Conservation (phyloP, 2,113 vertebrate genomes). For the Zosterops lateralis region DNA sequence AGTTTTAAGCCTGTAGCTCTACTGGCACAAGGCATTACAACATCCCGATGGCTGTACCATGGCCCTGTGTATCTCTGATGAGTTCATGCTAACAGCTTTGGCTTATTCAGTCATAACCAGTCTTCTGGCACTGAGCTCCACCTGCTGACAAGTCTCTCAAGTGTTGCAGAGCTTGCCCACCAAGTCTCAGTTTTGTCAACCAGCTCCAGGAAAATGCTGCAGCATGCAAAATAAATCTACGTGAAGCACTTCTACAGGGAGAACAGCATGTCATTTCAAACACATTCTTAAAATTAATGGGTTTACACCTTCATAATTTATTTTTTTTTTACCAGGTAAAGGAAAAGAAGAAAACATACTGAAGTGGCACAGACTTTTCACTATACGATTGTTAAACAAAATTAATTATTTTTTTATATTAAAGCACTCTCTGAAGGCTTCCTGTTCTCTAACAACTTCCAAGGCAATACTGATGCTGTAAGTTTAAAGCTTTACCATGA, state of each 20-base stretch:
- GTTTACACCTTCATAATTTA: neutral
- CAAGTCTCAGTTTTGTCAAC: neutral
- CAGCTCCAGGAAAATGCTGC: neutral
- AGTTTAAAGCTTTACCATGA: neutral
- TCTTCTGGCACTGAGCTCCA: constrained; percentile 64
- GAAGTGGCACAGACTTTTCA: neutral
- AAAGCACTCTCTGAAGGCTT: neutral
- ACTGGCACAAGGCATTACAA: neutral
- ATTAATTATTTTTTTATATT: neutral
- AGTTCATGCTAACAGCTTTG: neutral
- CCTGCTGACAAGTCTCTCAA: constrained; percentile 60
- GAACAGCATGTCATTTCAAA: neutral
- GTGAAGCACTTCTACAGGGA: neutral
- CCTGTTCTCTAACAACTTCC: neutral
- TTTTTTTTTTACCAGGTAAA: neutral
- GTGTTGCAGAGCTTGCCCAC: neutral
- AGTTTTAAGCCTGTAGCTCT: neutral
- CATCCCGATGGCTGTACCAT: neutral
- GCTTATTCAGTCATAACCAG: neutral
- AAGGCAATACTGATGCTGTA: neutral
- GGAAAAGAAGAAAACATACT: neutral
- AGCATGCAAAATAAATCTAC: neutral
- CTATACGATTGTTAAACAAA: neutral
- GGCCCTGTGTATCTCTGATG: rapidly evolving
- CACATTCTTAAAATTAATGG: neutral